Conservation (phyloP, 2,888 invertebrate genomes). For the Agrochola macilenta region DNA sequence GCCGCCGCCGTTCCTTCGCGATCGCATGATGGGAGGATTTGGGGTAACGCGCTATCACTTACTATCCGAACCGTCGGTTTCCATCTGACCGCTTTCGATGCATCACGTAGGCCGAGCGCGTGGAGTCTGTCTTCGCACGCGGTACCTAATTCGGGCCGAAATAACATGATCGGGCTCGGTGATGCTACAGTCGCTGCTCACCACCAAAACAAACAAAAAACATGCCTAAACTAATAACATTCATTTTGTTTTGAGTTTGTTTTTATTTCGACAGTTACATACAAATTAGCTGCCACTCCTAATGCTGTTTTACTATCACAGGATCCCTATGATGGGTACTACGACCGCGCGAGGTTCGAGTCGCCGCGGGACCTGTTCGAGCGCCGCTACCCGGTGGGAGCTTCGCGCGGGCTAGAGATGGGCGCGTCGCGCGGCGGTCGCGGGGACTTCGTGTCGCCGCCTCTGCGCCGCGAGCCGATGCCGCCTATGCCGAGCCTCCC, state of each 20-base stretch:
- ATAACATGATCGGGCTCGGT: slow-evolving; percentile 75
- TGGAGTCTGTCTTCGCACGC: slow-evolving; percentile 80
- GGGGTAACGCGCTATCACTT: slow-evolving; percentile 92
- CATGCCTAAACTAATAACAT: slow-evolving; percentile 28
- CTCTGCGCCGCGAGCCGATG: slow-evolving; percentile 94
- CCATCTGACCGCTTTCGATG: slow-evolving; percentile 70
- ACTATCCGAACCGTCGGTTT: slow-evolving; percentile 77
- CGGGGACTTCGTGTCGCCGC: slow-evolving; percentile 93
- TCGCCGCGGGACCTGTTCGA: slow-evolving; percentile 95
- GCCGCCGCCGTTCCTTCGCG: slow-evolving; percentile 97
- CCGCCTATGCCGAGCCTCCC: slow-evolving; percentile 95
- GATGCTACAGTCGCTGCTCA: slow-evolving; percentile 76
- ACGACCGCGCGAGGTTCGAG: slow-evolving; percentile 94
- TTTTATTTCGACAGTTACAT: slow-evolving; percentile 21
- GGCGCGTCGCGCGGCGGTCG: slow-evolving; percentile 89
- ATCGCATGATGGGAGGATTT: slow-evolving; percentile 97
- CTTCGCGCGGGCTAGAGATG: slow-evolving; percentile 89
- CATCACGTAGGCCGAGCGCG: slow-evolving; percentile 85
- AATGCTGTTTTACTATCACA: slow-evolving; percentile 71
- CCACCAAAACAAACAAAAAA: slow-evolving; percentile 45
- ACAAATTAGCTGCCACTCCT: slow-evolving; percentile 13
- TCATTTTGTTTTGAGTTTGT: slow-evolving; percentile 45
- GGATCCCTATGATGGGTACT: slow-evolving; percentile 95
- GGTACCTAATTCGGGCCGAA: slow-evolving; percentile 79
- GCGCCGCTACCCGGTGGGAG: slow-evolving; percentile 93